These are phyloP conservation scores for Galeopterus variegatus DNA, from an alignment of 2,113 vertebrate genomes.

Conservation along the genomic window DNA sequence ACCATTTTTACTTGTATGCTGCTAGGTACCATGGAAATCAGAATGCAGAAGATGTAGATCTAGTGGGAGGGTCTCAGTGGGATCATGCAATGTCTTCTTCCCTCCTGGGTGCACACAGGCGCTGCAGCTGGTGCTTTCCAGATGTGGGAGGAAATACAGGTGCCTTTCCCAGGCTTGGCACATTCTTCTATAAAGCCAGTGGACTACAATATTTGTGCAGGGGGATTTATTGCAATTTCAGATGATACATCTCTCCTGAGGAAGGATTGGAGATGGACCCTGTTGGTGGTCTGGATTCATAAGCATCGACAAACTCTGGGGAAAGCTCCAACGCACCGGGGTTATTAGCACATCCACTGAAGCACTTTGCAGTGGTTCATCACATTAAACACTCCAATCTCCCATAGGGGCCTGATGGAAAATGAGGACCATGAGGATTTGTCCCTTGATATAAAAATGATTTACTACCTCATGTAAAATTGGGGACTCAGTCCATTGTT, in stretches of 20 bases:
- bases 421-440: conserved; percentile 36
- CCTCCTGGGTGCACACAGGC: neutral
- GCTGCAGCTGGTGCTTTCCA: neutral
- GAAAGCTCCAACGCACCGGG: neutral
- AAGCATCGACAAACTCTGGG: neutral
- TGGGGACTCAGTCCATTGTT: neutral
- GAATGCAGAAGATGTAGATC: fast-evolving
- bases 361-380: neutral
- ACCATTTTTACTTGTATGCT: neutral
- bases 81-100: neutral
- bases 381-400: neutral
- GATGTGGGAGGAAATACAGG: neutral
- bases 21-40: too few relatives aligned
- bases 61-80: too few relatives aligned
- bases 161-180: neutral
- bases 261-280: neutral
- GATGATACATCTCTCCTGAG: neutral
- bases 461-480: neutral
- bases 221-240: too few relatives aligned
- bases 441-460: conserved; percentile 3
- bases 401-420: neutral
- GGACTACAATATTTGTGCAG: neutral
- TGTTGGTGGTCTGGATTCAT: neutral
- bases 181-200: neutral
- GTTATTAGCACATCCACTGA: neutral